Evolutionary conservation across 2,797 vertebrate species (phyloP).

Genomic region (Sardinella longiceps): DNA sequence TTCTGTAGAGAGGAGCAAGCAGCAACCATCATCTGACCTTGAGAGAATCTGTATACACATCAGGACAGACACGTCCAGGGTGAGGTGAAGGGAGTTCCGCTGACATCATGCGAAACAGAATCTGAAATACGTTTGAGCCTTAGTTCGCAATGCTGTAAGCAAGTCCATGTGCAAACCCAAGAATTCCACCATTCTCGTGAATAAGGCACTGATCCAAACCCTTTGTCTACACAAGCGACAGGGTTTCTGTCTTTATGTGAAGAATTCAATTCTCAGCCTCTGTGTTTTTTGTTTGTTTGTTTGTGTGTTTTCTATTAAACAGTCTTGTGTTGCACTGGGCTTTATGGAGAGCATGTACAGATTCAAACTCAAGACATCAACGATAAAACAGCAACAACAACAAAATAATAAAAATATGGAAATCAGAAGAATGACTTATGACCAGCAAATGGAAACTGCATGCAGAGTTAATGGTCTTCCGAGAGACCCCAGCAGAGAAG

Average conservation of each 20-base stretch:
- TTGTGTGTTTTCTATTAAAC: neutral
- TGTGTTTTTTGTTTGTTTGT: neutral
- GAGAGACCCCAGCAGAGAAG: neutral
- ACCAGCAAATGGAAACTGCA: neutral
- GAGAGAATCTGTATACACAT: neutral
- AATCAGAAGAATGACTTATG: neutral
- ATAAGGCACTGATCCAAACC: constrained; percentile 73
- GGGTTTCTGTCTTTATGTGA: neutral
- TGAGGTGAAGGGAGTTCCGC: neutral
- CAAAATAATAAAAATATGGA: neutral
- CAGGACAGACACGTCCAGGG: neutral
- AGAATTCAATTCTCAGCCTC: neutral
- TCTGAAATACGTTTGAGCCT: neutral
- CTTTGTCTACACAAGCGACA: constrained; percentile 1
- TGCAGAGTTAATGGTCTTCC: neutral
- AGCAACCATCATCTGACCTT: neutral
- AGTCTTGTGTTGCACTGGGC: neutral
- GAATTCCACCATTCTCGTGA: constrained; percentile 60
- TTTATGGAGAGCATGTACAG: neutral
- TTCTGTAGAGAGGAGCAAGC: neutral
- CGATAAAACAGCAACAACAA: neutral
- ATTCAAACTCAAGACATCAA: neutral
- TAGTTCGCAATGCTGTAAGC: neutral
- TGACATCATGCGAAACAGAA: neutral
- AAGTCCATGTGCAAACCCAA: constrained; percentile 41